Evolutionary conservation across 2,113 vertebrate genomes (phyloP).

Genomic region (Psittacula cyanocephala): DNA sequence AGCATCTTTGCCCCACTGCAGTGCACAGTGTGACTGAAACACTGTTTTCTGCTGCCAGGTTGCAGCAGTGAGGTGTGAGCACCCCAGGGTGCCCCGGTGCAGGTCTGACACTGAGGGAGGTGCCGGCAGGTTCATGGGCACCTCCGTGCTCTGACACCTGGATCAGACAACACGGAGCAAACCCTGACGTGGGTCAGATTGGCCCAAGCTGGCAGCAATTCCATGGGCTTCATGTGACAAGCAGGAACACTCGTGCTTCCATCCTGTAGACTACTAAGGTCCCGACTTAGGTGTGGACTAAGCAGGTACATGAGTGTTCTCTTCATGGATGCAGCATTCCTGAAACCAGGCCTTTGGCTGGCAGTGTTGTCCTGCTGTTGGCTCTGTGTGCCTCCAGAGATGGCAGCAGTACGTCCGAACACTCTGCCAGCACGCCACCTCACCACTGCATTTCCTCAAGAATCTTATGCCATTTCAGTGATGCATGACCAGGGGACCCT

Average conservation of each 20-base stretch:
- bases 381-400: neutral
- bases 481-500: accelerated
- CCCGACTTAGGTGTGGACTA: accelerated
- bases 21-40: accelerated
- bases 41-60: accelerated
- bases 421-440: neutral
- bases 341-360: neutral
- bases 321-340: neutral
- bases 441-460: neutral
- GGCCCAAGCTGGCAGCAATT: neutral
- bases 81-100: neutral
- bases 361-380: neutral
- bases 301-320: neutral
- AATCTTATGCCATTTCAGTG: accelerated
- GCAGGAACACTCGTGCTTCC: neutral
- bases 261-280: neutral
- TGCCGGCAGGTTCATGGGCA: too few species aligned
- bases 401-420: neutral
- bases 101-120: neutral
- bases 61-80: neutral
- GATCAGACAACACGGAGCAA: neutral
- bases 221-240: neutral
- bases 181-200: too few species aligned
- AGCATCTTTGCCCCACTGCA: accelerated
- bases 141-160: neutral